Evolutionary conservation across 2,113 vertebrate species (phyloP), one percentile per base, ranked within the genome.

Genomic region (Origma solitaria): DNA sequence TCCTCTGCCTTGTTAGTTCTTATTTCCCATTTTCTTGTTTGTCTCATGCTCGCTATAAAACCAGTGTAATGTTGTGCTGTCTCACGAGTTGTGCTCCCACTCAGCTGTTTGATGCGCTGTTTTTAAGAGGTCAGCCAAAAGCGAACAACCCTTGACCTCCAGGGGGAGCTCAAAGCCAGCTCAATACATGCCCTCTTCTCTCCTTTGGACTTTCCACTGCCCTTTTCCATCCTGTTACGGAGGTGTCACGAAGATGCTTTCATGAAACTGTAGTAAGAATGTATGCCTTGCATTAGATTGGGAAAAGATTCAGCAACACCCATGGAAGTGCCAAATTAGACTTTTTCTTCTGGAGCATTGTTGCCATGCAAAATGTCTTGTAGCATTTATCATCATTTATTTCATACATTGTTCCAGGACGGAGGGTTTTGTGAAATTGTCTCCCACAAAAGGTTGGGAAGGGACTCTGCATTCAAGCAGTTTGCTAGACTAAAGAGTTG

Each of bases 101-200:
- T 11, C 18, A 2, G 3, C 21, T 40, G 11, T 73, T 79, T 30
- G 7, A 66, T 78, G 14, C 0, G 0, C 18, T 69, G 0, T 37
- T 62, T 87, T 35, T 57, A 33, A 61, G 37, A 45, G 3, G 21
- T 56, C 30, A 38, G 15, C 37, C 20, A 54, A 94, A 61, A 70
- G 64, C 23, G 40, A 37, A 70, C 51, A 75, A n/a, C 5, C 15
- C 19, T 28, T 50, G 38, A 68, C 28, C 8, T 82, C 42, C 31
- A 57, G 42, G 3, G 6, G 5, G 10, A 75, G 38, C 12, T 62
- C n/a, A 21, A 62, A 82, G 11, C 10, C 27, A 37, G 31, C 8
- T 54, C 1, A 11, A 15, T 5, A 66, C 5, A 18, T 45, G 31
- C 13, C 5, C 16, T 70, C 19, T 24, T 44, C 47, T n/a, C 27